Evolutionary conservation across 2,888 invertebrate species (phyloP).

Genomic region (Tipula helvola): DNA sequence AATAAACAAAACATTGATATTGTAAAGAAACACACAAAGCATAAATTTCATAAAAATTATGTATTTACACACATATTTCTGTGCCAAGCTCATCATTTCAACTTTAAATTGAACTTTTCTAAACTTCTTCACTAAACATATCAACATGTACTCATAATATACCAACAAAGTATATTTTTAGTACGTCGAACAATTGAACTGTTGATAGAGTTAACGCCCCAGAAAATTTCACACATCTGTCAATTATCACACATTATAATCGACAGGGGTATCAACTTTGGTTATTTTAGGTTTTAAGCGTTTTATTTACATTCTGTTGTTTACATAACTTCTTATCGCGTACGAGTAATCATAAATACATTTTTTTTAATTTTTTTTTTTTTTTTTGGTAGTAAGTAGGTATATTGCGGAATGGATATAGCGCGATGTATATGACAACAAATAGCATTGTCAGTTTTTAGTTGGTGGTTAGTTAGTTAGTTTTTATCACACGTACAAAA

Average conservation of each 20-base stretch:
- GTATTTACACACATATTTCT: neutral
- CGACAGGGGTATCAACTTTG: neutral
- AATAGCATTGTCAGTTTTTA: neutral
- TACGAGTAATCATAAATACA: neutral
- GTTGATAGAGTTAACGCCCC: neutral
- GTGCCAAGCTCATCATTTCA: neutral
- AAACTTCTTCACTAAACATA: neutral
- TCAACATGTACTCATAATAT: neutral
- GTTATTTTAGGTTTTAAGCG: neutral
- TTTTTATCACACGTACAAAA: neutral
- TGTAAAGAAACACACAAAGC: neutral
- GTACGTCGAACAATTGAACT: neutral
- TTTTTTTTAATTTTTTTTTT: no score
- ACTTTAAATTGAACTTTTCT: neutral
- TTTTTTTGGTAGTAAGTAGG: neutral
- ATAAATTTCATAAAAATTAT: neutral
- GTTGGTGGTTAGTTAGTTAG: neutral
- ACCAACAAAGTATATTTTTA: neutral
- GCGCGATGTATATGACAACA: neutral
- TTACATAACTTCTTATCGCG: neutral
- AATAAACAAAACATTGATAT: neutral
- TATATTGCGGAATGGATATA: neutral
- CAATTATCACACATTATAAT: neutral
- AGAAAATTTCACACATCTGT: constrained; percentile 4
- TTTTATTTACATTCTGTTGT: neutral